Percentiles rank a stretch among this genome's conserved stretches.
Conservation (phyloP, 2,888 invertebrate species). For the Andrena minutula region DNA sequence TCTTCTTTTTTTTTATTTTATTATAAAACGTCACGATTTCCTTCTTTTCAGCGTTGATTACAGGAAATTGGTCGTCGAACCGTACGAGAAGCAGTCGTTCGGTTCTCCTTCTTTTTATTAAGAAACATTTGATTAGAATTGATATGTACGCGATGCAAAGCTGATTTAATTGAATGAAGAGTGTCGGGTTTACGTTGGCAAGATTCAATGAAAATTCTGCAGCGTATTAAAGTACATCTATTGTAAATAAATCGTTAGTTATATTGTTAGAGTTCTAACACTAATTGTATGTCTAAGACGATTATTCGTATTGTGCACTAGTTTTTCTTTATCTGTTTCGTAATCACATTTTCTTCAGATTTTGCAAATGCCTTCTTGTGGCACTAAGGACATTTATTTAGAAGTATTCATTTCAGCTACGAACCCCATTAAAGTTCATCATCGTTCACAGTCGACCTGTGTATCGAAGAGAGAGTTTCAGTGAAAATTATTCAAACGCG, state of each 20-base stretch:
- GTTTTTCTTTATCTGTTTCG: neutral
- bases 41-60: conserved; percentile 9
- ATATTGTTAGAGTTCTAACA: neutral
- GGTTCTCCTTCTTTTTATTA: neutral
- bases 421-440: neutral
- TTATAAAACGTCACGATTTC: conserved; percentile 35
- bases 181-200: neutral
- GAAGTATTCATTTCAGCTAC: too few relatives aligned
- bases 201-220: neutral
- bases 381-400: too few relatives aligned
- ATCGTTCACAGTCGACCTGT: neutral
- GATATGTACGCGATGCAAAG: neutral
- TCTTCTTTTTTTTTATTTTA: neutral
- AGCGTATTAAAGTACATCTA: too few relatives aligned
- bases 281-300: neutral
- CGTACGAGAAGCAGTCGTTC: conserved; percentile 42
- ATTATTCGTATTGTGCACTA: neutral
- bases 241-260: too few relatives aligned
- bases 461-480: conserved; percentile 1
- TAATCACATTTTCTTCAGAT: neutral
- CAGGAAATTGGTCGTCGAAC: conserved; percentile 56
- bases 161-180: neutral
- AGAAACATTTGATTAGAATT: neutral
- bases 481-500: conserved; percentile 2
- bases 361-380: neutral